Base-by-base conservation (phyloP, 1,140 invertebrate species). In the Mercenaria mercenaria region DNA sequence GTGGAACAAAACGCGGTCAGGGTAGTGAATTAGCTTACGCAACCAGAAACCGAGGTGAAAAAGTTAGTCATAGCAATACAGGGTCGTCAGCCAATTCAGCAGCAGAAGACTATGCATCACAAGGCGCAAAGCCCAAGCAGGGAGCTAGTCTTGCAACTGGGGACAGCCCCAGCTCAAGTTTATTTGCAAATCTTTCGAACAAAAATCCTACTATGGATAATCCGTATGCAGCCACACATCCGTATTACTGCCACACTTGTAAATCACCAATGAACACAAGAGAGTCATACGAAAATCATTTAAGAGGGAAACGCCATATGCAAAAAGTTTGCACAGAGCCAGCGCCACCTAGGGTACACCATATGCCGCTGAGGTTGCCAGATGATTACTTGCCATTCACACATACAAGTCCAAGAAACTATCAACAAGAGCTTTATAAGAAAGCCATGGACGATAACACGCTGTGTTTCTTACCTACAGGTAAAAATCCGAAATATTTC, bases 401-500 rank as follows among this genome's bases (percentile, higher is more conserved):
- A 0, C 72, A 87, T 15, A 92, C 89, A 23, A 90, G 41, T 32
- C 94, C 94, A 10, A 91, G 95, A 50, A 82, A 29, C 34, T 95
- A 95, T 72, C 95, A 95, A 74, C 61, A 92, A 43, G 94, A 95
- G 50, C 88, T 95, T 15, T 94, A 93, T 74, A 59, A 61, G 20
- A 95, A 94, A 86, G 89, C 93, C 0, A 91, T 94, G 91, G 82
- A 81, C 6, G 77, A 72, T 26, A 94, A 95, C 85, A 91, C 87
- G 32, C 90, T 95, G 13, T 89, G 93, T 74, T 95, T 95, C 82
- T 90, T 95, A 50, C 95, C 95, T 59, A 95, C 95, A 91, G 95
- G 95, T 95, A 67, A 92, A 85, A 74, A n/a, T n/a, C n/a, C n/a
- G n/a, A n/a, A n/a, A n/a, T n/a, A n/a, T n/a, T n/a, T n/a, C 20